Evolutionary conservation across 2,113 vertebrate species (phyloP).

Genomic region (Vidua macroura): DNA sequence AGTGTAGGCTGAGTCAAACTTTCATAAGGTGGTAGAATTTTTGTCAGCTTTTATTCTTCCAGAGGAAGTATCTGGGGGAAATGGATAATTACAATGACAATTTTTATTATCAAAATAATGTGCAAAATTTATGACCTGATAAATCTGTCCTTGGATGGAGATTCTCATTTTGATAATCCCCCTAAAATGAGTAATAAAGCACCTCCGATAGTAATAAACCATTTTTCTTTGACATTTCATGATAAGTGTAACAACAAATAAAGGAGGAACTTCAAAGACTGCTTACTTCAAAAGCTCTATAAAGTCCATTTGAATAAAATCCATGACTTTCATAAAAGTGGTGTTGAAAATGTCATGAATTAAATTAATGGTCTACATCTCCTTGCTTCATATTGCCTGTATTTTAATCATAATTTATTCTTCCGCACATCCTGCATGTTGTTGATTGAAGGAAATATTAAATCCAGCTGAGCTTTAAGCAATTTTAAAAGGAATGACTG

Average conservation of each 20-base stretch:
- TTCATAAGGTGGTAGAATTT: constrained; percentile 4
- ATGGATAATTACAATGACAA: constrained; percentile 46
- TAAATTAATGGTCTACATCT: constrained; percentile 62
- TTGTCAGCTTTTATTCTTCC: constrained; percentile 15
- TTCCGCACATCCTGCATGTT: constrained; percentile 55
- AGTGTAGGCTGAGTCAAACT: not conserved
- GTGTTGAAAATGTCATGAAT: constrained; percentile 68
- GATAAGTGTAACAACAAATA: constrained; percentile 67
- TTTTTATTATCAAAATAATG: constrained; percentile 62
- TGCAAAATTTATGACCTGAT: constrained; percentile 59
- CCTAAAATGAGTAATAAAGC: constrained; percentile 65
- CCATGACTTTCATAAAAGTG: constrained; percentile 56
- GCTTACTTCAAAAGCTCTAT: constrained; percentile 67
- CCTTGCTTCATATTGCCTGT: constrained; percentile 60
- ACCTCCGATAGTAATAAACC: constrained; percentile 58
- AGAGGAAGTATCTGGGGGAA: constrained; percentile 26
- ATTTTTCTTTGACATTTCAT: constrained; percentile 62
- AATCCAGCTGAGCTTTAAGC: constrained; percentile 66
- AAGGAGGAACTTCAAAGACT: constrained; percentile 60
- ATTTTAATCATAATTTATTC: constrained; percentile 70
- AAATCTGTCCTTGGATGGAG: constrained; percentile 53
- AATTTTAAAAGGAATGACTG: constrained; percentile 61
- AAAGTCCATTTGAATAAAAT: constrained; percentile 68
- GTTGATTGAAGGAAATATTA: constrained; percentile 68
- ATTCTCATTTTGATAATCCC: constrained; percentile 66